Evolutionary conservation across 2,888 invertebrate genomes (phyloP), one percentile per base, ranked within the genome.

Genomic region (Nesidiocoris tenuis): DNA sequence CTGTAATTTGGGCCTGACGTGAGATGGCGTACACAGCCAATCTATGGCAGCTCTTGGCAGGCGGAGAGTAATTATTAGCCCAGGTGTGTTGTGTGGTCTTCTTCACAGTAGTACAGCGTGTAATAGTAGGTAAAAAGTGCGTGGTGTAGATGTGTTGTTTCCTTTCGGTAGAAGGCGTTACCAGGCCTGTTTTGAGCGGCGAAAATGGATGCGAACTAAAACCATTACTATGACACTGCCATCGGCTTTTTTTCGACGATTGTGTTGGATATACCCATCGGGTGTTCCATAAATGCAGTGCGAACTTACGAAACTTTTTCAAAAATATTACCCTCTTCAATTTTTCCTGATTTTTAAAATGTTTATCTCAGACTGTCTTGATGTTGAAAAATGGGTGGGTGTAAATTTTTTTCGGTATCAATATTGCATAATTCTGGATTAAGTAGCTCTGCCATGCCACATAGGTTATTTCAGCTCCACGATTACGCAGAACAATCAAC

Each of bases 131-230:
- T n/a, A 39, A 7, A 12, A 39, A 7, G 3, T 39, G 3, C 39
- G 39, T 7, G 39, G 3, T 39, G 39, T 7, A 7, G 39, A 39
- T 39, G 39, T 39, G n/a, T n/a, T n/a, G n/a, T 39, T 39, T 12
- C 39, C 3, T 12, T 65, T 65, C 65, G 25, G 65, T 65, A 65
- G 18, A 65, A 65, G 65, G 65, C 25, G 65, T 65, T 65, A 65
- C 65, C n/a, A 25, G 19, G 25, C 25, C 65, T 18, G 65, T 25
- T 65, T 65, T 25, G 23, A 23, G 25, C 25, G 23, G 63, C 16
- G 63, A 3, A 1, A n/a, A n/a, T n/a, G 39, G 39, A 39, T 12
- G 39, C 39, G 39, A 39, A 39, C 39, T 12, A 39, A 7, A 39
- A n/a, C n/a, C n/a, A n/a, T n/a, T n/a, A n/a, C 3, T 39, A 64